A percentile compares a stretch with the other conserved stretches of the same genome.
Evolutionary conservation across 1,140 invertebrate species (phyloP).

Genomic region (Leptinotarsa undecemlineata): DNA sequence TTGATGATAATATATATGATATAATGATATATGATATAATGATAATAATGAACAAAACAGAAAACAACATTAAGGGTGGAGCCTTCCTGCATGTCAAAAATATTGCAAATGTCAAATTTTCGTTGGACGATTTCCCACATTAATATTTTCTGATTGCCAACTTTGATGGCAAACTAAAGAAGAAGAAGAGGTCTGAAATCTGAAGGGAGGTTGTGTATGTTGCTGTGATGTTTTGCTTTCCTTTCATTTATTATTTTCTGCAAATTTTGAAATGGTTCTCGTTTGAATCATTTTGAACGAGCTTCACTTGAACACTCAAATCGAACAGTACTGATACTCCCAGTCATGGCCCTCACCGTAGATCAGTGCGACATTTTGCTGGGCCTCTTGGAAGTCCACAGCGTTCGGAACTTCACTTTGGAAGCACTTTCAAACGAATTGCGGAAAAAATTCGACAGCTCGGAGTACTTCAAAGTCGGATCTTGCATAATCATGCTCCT

Average conservation of each 20-base stretch:
- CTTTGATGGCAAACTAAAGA: no score
- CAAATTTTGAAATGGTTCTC: not conserved
- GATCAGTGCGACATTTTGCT: slow-evolving; percentile 51
- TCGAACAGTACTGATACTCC: not conserved
- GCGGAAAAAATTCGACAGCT: slow-evolving; percentile 74
- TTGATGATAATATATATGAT: no score
- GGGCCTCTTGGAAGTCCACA: slow-evolving; percentile 67
- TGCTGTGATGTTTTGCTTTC: not conserved
- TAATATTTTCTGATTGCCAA: no score
- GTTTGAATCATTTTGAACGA: not conserved
- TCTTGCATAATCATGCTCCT: slow-evolving; percentile 68
- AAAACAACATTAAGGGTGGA: no score
- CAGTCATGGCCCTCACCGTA: slow-evolving; percentile 47
- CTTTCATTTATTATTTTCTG: not conserved
- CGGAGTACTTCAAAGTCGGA: slow-evolving; percentile 77
- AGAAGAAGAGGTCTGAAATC: no score
- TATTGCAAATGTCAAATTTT: no score
- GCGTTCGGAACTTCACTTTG: slow-evolving; percentile 65
- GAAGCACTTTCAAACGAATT: slow-evolving; percentile 69
- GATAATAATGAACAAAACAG: no score
- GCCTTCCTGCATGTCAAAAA: no score
- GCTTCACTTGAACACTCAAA: not conserved
- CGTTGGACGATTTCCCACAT: no score
- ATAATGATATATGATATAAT: no score
- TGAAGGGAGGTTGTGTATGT: not conserved